Evolutionary conservation across 2,113 vertebrate species (phyloP).

Genomic region (Actenoides lindsayi): DNA sequence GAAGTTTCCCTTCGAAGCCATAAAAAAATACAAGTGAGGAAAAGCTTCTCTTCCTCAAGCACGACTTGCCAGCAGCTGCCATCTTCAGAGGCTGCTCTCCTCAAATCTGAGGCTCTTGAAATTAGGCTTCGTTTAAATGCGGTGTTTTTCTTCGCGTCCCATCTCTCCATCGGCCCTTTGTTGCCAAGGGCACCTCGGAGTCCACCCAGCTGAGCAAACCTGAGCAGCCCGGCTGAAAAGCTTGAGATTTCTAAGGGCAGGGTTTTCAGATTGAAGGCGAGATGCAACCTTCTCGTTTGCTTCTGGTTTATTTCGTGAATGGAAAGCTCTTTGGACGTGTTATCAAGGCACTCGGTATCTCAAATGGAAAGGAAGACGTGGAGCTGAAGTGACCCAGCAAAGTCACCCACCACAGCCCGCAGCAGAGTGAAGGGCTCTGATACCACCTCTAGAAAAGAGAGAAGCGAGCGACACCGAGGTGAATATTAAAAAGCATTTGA

Average conservation of each 20-base stretch:
- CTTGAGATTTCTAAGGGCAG: background rate
- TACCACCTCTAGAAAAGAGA: background rate
- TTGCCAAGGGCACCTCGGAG: background rate
- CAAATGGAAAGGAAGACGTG: background rate
- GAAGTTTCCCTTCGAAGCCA: background rate
- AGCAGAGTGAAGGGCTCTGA: background rate
- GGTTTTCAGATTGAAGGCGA: background rate
- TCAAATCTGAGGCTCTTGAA: background rate
- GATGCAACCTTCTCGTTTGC: rapidly evolving
- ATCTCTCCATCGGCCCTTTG: background rate
- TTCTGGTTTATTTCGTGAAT: background rate
- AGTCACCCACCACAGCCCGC: background rate
- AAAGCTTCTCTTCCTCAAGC: background rate
- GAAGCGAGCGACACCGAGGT: background rate
- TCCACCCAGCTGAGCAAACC: background rate
- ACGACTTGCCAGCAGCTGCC: background rate
- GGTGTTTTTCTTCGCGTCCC: background rate
- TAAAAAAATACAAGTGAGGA: background rate
- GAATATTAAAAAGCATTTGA: background rate
- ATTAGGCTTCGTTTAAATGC: background rate
- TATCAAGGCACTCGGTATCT: background rate
- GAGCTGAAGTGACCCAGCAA: background rate
- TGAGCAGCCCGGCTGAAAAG: rapidly evolving
- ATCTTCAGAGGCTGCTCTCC: background rate
- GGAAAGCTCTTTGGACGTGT: background rate